Evolutionary conservation across 2,113 vertebrate genomes (phyloP).

Genomic region (Oryzias melastigma): DNA sequence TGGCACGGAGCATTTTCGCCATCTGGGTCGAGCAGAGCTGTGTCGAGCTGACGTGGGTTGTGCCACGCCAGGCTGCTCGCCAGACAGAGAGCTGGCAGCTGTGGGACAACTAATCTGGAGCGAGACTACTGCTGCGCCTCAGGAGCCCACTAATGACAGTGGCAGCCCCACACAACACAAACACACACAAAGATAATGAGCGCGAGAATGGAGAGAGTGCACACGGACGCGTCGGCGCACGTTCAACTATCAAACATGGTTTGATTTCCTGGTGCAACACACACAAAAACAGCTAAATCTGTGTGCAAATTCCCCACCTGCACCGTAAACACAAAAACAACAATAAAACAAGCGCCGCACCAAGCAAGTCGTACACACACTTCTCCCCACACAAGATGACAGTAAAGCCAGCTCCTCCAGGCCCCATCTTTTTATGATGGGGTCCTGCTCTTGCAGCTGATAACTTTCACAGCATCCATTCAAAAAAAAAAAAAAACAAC

Average conservation of each 20-base stretch:
- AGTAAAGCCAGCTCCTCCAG: conserved; percentile 65
- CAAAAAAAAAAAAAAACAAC: conserved; percentile 33
- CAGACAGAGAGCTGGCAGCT: conserved; percentile 76
- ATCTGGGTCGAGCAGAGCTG: conserved; percentile 72
- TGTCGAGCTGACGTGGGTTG: conserved; percentile 64
- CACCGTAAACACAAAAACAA: conserved; percentile 45
- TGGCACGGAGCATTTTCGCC: conserved; percentile 64
- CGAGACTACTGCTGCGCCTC: conserved; percentile 73
- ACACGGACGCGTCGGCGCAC: conserved; percentile 44
- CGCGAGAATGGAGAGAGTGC: conserved; percentile 53
- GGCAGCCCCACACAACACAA: conserved; percentile 55
- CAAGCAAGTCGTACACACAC: conserved; percentile 46
- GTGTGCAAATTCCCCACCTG: conserved; percentile 48
- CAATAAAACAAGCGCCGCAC: conserved; percentile 40
- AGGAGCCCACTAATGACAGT: conserved; percentile 77
- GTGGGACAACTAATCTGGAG: conserved; percentile 74
- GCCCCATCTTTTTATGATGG: conserved; percentile 69
- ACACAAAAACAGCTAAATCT: conserved; percentile 40
- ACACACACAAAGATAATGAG: conserved; percentile 70
- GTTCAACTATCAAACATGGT: conserved; percentile 51
- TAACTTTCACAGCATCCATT: conserved; percentile 66
- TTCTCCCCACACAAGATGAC: conserved; percentile 40
- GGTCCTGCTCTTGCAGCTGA: conserved; percentile 61
- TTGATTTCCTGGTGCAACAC: conserved; percentile 28
- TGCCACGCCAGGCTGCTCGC: conserved; percentile 65